Conservation (phyloP, 2,113 vertebrate species). For the Otocyon megalotis region DNA sequence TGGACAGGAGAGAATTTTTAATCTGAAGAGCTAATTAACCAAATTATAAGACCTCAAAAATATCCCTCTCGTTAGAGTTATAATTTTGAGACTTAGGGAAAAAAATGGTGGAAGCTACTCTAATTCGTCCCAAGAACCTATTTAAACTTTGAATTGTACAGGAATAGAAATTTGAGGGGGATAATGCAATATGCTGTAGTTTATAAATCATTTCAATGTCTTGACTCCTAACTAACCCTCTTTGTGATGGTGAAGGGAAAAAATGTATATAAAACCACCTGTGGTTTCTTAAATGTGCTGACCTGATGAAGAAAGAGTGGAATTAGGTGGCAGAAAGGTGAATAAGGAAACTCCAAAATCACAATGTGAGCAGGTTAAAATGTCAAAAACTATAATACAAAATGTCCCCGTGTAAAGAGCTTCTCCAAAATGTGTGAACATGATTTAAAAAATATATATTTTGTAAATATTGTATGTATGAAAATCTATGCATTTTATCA, state of each 20-base stretch:
- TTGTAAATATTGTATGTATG: not conserved
- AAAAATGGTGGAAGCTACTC: not conserved
- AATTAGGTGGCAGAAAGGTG: constrained; percentile 81
- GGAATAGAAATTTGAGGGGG: not conserved
- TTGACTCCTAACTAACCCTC: not conserved
- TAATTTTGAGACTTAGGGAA: constrained; percentile 33
- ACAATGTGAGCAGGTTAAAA: constrained; percentile 70
- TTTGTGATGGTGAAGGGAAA: not conserved
- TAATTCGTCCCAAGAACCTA: not conserved
- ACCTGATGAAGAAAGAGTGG: constrained; percentile 80
- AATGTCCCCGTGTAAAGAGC: constrained; percentile 80
- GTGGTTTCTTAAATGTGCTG: constrained; percentile 77
- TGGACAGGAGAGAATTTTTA: constrained; percentile 57
- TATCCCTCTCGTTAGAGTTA: constrained; percentile 12
- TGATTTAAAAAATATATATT: constrained; percentile 70
- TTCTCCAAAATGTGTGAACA: constrained; percentile 83
- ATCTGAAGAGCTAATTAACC: constrained; percentile 67
- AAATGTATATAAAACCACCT: constrained; percentile 30
- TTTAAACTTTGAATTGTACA: constrained; percentile 47
- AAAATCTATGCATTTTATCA: not conserved
- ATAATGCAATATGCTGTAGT: not conserved
- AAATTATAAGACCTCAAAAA: constrained; percentile 61
- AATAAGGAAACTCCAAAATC: not conserved
- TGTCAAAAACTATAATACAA: constrained; percentile 77
- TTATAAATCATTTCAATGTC: not conserved